Percentiles rank a stretch among this genome's conserved stretches.
phyloP scores from a whole-genome alignment of 2,113 vertebrate species.

The Cisticola juncidis region DNA sequence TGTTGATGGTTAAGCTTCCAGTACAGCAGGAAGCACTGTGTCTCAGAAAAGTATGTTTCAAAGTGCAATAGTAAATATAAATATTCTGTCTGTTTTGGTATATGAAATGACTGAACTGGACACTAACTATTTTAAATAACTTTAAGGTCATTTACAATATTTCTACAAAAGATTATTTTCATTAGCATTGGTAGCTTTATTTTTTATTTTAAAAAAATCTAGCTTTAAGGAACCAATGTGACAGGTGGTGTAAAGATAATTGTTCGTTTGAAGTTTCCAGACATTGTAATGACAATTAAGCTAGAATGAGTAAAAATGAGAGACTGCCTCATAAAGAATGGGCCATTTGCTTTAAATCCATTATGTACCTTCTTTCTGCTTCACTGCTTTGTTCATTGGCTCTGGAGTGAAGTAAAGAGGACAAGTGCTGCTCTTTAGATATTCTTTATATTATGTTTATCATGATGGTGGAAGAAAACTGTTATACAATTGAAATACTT shows the following conservation, averaged over 20 bases:
- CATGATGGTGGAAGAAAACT: conserved; percentile 30
- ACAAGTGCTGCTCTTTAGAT: conserved; percentile 66
- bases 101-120: not conserved
- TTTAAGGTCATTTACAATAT: not conserved
- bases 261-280: conserved; percentile 71
- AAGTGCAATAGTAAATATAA: conserved; percentile 33
- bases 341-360: conserved; percentile 80
- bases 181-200: not conserved
- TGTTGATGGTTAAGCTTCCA: conserved; percentile 24
- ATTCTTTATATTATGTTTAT: conserved; percentile 60
- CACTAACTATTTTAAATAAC: not conserved
- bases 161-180: conserved; percentile 3
- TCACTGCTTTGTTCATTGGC: conserved; percentile 79
- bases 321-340: conserved; percentile 69
- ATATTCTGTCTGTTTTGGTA: not conserved
- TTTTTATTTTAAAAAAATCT: not conserved
- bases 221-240: conserved; percentile 43
- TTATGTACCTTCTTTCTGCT: conserved; percentile 78
- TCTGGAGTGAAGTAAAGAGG: conserved; percentile 70
- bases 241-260: conserved; percentile 68
- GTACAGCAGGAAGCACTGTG: not conserved
- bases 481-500: not conserved
- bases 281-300: conserved; percentile 75
- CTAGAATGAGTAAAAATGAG: conserved; percentile 66
- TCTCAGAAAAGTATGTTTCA: conserved; percentile 11